Conservation (phyloP, 1,140 invertebrate species). For the Scaptomyza graminum region DNA sequence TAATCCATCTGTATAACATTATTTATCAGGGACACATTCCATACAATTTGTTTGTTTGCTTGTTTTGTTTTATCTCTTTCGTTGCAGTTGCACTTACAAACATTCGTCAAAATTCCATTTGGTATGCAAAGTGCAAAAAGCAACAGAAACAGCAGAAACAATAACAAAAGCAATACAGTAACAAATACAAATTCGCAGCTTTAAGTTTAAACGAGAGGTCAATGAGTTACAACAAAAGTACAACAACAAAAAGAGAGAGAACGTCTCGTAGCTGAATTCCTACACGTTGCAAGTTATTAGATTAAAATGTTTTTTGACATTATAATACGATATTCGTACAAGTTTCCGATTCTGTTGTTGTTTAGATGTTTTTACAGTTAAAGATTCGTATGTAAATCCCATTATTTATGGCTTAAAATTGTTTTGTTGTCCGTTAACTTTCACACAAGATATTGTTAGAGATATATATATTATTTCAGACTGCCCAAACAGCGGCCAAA, state of each 20-base stretch:
- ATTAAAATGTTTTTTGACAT: slow-evolving; percentile 27
- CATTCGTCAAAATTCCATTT: slow-evolving; percentile 58
- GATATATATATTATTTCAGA: no score
- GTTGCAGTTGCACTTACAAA: slow-evolving; percentile 29
- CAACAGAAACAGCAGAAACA: slow-evolving; percentile 19
- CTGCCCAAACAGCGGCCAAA: background rate
- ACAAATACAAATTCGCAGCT: slow-evolving; percentile 55
- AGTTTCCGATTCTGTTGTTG: background rate
- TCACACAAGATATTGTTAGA: slow-evolving; percentile 25
- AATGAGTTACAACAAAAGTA: slow-evolving; percentile 45
- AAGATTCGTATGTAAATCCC: slow-evolving; percentile 59
- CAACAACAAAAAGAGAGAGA: slow-evolving; percentile 1
- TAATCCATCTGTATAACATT: slow-evolving; percentile 17
- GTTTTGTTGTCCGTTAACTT: slow-evolving; percentile 35
- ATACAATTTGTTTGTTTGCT: slow-evolving; percentile 16
- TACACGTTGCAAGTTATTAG: slow-evolving; percentile 30
- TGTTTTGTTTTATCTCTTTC: slow-evolving; percentile 18
- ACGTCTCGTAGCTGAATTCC: slow-evolving; percentile 35
- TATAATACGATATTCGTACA: slow-evolving; percentile 22
- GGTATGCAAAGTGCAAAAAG: slow-evolving; percentile 52
- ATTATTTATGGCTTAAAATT: slow-evolving; percentile 49
- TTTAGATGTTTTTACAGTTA: slow-evolving; percentile 31
- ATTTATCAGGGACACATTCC: slow-evolving; percentile 26
- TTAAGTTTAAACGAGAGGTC: slow-evolving; percentile 67
- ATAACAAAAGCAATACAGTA: slow-evolving; percentile 45